Conservation (phyloP, 2,797 vertebrate species). For the Brotula barbata region DNA sequence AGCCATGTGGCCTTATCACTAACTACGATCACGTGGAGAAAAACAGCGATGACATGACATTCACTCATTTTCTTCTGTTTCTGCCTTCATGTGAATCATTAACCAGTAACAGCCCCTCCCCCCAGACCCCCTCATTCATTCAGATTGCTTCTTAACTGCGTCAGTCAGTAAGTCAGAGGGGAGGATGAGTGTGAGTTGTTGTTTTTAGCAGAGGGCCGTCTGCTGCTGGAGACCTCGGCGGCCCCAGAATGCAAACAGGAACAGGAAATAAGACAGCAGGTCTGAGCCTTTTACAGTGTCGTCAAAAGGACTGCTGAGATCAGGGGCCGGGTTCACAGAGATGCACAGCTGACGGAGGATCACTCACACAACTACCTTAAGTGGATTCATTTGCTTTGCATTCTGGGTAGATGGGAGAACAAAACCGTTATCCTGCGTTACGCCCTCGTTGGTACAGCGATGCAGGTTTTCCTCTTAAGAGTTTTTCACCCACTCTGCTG, state of each 20-base stretch:
- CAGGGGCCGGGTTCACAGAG: no score
- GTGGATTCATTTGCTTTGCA: no score
- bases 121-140: not conserved
- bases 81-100: conserved; percentile 67
- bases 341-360: no score
- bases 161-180: conserved; percentile 26
- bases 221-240: conserved; percentile 66
- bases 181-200: conserved; percentile 11
- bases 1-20: conserved; percentile 70
- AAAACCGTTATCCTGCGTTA: no score
- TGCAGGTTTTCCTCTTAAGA: no score
- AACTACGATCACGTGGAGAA: conserved; percentile 37
- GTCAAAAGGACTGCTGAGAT: no score
- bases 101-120: not conserved
- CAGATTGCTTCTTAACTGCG: conserved; percentile 22
- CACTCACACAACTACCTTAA: no score
- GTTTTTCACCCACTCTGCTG: no score
- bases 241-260: conserved; percentile 43
- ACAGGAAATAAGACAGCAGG: no score
- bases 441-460: no score
- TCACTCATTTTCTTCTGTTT: conserved; percentile 23
- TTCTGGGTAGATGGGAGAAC: no score
- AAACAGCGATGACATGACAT: conserved; percentile 25
- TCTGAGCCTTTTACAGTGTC: no score
- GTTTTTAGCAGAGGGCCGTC: conserved; percentile 39